Conservation (phyloP, 2,113 vertebrate species). For the Stigmatopora nigra region DNA sequence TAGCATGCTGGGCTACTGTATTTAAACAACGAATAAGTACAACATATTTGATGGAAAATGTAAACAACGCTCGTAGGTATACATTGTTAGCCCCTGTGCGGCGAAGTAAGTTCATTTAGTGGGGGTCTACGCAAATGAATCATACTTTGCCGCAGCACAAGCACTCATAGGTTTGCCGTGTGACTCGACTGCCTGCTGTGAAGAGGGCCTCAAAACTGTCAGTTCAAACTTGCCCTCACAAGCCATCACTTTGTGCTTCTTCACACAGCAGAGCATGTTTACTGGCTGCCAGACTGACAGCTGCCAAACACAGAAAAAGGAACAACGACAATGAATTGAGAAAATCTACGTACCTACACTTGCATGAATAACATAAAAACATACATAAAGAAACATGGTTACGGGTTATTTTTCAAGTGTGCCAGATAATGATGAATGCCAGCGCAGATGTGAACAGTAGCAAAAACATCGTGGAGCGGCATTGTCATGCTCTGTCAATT, state of each 20-base stretch:
- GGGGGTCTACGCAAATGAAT: neutral
- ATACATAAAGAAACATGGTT: neutral
- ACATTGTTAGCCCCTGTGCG: too few species aligned
- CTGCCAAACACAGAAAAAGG: neutral
- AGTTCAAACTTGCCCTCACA: neutral
- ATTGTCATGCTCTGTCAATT: neutral
- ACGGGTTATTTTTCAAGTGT: neutral
- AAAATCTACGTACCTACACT: neutral
- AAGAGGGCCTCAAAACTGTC: constrained; percentile 1
- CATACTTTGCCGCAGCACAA: neutral
- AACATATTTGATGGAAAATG: neutral
- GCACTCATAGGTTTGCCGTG: neutral
- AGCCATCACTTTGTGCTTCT: neutral
- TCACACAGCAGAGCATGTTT: neutral
- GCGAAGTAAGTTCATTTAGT: neutral
- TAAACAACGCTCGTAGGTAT: neutral
- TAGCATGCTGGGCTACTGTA: neutral
- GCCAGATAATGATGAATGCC: neutral
- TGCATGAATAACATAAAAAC: neutral
- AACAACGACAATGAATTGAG: neutral
- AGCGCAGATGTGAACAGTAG: neutral
- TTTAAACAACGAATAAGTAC: neutral
- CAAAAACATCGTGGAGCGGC: neutral
- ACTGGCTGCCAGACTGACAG: constrained; percentile 4
- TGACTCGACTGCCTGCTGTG: neutral